These are phyloP conservation scores for Catostomus latipinnis DNA, from an alignment of 2,797 vertebrate species.

Conservation along the genomic window DNA sequence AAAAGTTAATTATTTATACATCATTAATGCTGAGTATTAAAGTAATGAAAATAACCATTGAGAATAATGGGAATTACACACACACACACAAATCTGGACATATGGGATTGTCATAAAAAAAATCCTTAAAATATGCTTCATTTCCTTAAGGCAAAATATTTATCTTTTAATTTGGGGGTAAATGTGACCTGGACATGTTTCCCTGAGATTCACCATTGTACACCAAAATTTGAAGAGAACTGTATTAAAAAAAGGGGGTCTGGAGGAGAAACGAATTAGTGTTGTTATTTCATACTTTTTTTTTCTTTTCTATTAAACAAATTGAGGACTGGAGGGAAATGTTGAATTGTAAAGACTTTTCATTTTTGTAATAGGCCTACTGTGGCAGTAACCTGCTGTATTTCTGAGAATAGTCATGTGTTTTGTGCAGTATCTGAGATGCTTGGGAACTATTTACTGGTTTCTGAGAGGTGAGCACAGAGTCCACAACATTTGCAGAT, in stretches of 20 bases:
- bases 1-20: too few relatives aligned
- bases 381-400: slow-evolving; percentile 1
- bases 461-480: neutral
- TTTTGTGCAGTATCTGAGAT: neutral
- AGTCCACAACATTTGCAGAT: neutral
- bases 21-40: neutral
- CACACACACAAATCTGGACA: too few relatives aligned
- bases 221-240: neutral
- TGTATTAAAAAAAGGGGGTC: neutral
- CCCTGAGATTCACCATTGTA: too few relatives aligned
- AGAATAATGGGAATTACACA: too few relatives aligned
- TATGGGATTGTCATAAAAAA: too few relatives aligned
- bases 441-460: neutral
- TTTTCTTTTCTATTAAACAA: slow-evolving; percentile 1
- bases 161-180: too few relatives aligned
- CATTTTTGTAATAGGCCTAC: neutral
- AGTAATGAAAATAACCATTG: neutral
- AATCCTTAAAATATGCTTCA: too few relatives aligned
- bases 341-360: neutral
- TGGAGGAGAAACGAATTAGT: neutral
- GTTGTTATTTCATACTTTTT: neutral
- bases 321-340: neutral
- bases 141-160: too few relatives aligned
- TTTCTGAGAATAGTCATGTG: neutral
- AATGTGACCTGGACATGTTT: too few relatives aligned